These are phyloP conservation scores for Diplodus sargus DNA, from an alignment of 2,797 vertebrate species.

Conservation along the genomic window DNA sequence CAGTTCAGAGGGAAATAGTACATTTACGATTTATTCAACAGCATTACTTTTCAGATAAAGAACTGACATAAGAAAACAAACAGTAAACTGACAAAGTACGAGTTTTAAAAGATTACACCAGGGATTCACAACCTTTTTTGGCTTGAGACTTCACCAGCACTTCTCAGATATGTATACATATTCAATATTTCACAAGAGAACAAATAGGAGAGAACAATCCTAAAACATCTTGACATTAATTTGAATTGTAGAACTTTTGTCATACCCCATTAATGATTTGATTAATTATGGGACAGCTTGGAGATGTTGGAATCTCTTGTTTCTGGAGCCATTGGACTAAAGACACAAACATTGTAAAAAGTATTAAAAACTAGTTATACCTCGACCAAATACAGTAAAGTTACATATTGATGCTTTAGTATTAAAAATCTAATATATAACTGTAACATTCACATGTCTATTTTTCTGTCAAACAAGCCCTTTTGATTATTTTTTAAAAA, in stretches of 20 bases:
- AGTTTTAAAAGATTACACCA: not conserved
- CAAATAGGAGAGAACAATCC: too few relatives aligned
- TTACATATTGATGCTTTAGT: not conserved
- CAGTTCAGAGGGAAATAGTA: not conserved
- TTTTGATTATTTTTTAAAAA: too few relatives aligned
- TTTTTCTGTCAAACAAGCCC: not conserved
- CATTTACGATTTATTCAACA: not conserved
- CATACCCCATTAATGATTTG: not conserved
- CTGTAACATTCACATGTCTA: not conserved
- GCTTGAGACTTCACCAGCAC: too few relatives aligned
- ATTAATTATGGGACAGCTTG: not conserved
- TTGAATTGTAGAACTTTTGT: not conserved
- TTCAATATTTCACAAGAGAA: not conserved
- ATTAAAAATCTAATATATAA: constrained; percentile 1
- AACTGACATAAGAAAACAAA: not conserved
- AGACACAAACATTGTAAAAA: not conserved
- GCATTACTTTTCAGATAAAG: not conserved
- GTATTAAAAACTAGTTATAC: not conserved
- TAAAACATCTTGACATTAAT: not conserved
- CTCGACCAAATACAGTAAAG: not conserved
- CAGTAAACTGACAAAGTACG: not conserved
- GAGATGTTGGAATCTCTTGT: not conserved
- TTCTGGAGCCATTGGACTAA: not conserved
- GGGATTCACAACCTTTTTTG: not conserved
- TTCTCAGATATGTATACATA: not conserved